Evolutionary conservation across 2,113 vertebrate species (phyloP).

Genomic region (Glareola pratincola): DNA sequence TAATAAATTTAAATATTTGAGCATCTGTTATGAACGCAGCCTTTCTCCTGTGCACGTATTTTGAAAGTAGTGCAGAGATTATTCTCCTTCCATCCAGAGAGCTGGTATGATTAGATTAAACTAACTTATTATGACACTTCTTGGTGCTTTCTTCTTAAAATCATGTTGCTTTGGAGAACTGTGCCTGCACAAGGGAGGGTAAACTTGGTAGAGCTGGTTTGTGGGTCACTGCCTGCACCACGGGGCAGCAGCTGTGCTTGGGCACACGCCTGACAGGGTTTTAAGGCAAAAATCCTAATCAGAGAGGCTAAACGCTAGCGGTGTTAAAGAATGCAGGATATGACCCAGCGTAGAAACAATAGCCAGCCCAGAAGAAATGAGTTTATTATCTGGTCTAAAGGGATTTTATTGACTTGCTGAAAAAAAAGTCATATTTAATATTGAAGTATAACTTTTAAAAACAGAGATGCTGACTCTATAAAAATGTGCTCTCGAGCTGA

Average conservation of each 20-base stretch:
- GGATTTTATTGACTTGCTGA: slow-evolving; percentile 40
- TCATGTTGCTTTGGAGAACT: rapidly evolving
- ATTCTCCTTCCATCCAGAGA: background rate
- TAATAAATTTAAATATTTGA: background rate
- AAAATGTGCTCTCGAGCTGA: slow-evolving; percentile 53
- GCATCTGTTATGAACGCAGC: rapidly evolving
- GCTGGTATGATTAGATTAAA: background rate
- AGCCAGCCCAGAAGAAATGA: slow-evolving; percentile 17
- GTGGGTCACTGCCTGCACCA: background rate
- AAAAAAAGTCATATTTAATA: slow-evolving; percentile 44
- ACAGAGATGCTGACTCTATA: slow-evolving; percentile 62
- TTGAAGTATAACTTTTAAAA: slow-evolving; percentile 60
- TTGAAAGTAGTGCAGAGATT: background rate
- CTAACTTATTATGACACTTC: background rate
- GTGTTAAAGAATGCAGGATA: background rate
- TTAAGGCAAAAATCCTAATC: background rate
- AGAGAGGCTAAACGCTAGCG: background rate
- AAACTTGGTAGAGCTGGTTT: background rate
- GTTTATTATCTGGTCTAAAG: slow-evolving; percentile 47
- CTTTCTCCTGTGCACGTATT: background rate
- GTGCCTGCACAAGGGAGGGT: background rate
- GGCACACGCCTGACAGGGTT: background rate
- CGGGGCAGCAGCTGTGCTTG: rapidly evolving
- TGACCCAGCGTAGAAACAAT: background rate
- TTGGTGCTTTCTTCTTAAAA: background rate